These are phyloP conservation scores for Daphoenositta chrysoptera DNA, from an alignment of 2,113 vertebrate species.

Conservation along the genomic window DNA sequence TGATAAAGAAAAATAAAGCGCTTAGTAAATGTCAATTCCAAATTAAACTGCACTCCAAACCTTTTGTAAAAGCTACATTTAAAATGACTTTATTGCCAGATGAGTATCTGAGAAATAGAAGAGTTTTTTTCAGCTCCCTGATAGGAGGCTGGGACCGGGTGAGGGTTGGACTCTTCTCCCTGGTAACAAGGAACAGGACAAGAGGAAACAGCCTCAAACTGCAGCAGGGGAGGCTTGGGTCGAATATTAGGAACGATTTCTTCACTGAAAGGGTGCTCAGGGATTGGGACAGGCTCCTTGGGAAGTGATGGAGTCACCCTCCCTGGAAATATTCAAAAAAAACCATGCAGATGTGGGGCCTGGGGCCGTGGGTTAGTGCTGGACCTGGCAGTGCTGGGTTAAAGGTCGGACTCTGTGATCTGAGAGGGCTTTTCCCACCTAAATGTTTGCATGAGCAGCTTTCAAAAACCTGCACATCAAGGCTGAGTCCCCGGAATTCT, in stretches of 20 bases:
- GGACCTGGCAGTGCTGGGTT: neutral
- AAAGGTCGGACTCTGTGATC: rapidly evolving
- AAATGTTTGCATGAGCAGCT: neutral
- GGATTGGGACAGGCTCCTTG: neutral
- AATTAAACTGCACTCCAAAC: slow-evolving; percentile 9
- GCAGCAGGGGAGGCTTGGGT: neutral
- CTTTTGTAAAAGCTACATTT: neutral
- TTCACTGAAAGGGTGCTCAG: neutral
- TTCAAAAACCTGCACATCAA: neutral
- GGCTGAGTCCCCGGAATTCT: neutral
- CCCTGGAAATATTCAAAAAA: neutral
- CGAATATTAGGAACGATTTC: neutral
- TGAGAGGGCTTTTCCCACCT: neutral
- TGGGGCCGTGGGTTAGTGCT: neutral
- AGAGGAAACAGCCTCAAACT: neutral
- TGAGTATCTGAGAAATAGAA: slow-evolving; percentile 3
- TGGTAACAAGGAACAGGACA: neutral
- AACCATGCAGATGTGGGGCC: rapidly evolving
- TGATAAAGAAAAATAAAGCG: neutral
- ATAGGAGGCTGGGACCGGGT: neutral
- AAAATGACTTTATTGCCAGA: neutral
- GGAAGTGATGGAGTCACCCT: neutral
- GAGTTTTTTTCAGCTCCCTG: neutral
- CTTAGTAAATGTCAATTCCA: slow-evolving; percentile 34
- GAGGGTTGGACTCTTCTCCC: no score